These are phyloP conservation scores for Gasterosteus nipponicus DNA, from an alignment of 2,113 vertebrate genomes.

Conservation along the genomic window DNA sequence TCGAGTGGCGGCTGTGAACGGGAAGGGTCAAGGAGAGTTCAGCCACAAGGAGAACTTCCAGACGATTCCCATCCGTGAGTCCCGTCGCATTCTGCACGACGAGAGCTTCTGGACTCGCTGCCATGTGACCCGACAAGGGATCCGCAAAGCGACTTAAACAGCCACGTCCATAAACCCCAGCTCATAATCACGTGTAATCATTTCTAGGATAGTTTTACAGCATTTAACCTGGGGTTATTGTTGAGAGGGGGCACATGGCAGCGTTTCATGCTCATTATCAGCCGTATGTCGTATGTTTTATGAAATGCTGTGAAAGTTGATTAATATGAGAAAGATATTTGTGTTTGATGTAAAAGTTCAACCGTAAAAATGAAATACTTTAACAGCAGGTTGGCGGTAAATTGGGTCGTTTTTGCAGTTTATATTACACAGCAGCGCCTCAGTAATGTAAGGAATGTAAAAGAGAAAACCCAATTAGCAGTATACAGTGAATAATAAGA, in stretches of 20 bases:
- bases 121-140: neutral
- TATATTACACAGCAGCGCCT: slow-evolving; percentile 20
- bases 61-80: slow-evolving; percentile 96
- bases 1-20: slow-evolving; percentile 94
- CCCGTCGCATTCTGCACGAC: neutral
- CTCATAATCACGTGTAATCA: slow-evolving; percentile 11
- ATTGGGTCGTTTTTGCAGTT: slow-evolving; percentile 37
- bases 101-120: neutral
- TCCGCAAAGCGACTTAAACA: neutral
- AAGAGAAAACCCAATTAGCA: slow-evolving; percentile 53
- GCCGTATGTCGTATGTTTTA: neutral
- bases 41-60: slow-evolving; percentile 95
- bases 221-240: neutral
- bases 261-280: neutral
- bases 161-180: neutral
- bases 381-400: slow-evolving; percentile 46
- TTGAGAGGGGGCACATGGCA: slow-evolving; percentile 4
- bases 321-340: neutral
- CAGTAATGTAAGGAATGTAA: slow-evolving; percentile 29
- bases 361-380: slow-evolving; percentile 56
- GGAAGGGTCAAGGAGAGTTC: slow-evolving; percentile 97
- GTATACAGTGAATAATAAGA: slow-evolving; percentile 61
- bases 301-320: neutral
- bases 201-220: slow-evolving; percentile 2
- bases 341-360: slow-evolving; percentile 39